These are phyloP conservation scores for Drosophila mayri DNA, from an alignment of 1,140 invertebrate species.

Conservation along the genomic window DNA sequence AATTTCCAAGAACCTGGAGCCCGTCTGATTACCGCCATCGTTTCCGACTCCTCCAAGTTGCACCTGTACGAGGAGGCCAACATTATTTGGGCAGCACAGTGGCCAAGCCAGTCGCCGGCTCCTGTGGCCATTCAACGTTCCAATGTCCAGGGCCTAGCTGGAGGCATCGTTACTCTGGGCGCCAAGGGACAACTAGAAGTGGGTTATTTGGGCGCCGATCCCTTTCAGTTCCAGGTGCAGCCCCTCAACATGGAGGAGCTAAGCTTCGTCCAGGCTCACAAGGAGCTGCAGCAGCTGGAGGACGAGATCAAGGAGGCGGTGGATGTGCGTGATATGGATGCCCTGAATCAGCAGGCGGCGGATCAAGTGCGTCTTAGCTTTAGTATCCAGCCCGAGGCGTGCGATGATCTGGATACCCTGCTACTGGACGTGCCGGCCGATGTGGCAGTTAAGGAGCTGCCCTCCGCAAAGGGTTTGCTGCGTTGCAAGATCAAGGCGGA, in stretches of 20 bases:
- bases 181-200: constrained; percentile 66
- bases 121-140: constrained; percentile 80
- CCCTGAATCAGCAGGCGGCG: constrained; percentile 71
- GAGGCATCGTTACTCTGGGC: constrained; percentile 73
- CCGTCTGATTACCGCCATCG: constrained; percentile 86
- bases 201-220: constrained; percentile 80
- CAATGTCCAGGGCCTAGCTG: constrained; percentile 72
- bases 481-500: constrained; percentile 60
- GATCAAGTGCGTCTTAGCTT: constrained; percentile 74
- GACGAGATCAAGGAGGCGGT: constrained; percentile 83
- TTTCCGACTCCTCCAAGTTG: constrained; percentile 87
- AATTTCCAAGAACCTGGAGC: constrained; percentile 85
- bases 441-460: constrained; percentile 73
- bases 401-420: constrained; percentile 69
- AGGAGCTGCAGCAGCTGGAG: constrained; percentile 79
- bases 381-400: constrained; percentile 47
- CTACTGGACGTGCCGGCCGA: constrained; percentile 73
- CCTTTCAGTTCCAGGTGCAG: constrained; percentile 78
- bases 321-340: constrained; percentile 75
- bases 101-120: constrained; percentile 59
- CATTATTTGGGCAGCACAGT: constrained; percentile 91
- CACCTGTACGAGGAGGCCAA: constrained; percentile 90
- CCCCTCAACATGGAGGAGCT: constrained; percentile 71
- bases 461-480: constrained; percentile 62
- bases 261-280: constrained; percentile 75